phyloP scores from a whole-genome alignment of 2,888 invertebrate species.

The Mimachlamys varia region DNA sequence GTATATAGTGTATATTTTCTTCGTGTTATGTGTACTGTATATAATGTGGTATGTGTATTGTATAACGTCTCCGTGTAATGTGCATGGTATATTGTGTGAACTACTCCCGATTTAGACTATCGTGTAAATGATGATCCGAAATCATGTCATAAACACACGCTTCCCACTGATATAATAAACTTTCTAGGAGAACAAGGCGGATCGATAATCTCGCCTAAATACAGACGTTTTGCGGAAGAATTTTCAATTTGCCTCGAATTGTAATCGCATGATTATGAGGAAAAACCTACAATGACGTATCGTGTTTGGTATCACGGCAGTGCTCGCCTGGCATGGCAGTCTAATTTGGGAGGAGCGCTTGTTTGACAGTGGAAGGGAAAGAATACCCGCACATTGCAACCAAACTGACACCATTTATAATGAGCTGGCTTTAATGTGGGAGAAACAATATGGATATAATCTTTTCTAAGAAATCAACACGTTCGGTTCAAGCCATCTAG shows the following conservation, averaged over 20 bases:
- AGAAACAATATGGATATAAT: background rate
- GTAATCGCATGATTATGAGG: slow-evolving; percentile 20
- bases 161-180: background rate
- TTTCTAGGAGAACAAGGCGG: background rate
- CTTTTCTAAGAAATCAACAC: background rate
- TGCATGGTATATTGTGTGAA: background rate
- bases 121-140: background rate
- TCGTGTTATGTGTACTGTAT: background rate
- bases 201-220: background rate
- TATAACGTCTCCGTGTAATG: background rate
- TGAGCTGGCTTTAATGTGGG: background rate
- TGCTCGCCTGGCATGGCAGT: background rate
- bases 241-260: slow-evolving; percentile 36
- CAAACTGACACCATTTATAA: background rate
- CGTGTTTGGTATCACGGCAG: background rate
- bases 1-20: background rate
- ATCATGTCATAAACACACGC: slow-evolving; percentile 2
- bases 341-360: background rate
- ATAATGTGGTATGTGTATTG: background rate
- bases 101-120: background rate
- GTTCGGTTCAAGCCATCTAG: background rate
- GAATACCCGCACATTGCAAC: background rate
- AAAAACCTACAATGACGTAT: background rate
- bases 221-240: slow-evolving; percentile 20
- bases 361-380: background rate